A percentile compares a stretch with the other conserved stretches of the same genome.
Evolutionary conservation across 1,140 invertebrate species (phyloP).

Genomic region (Eumaeus atala): DNA sequence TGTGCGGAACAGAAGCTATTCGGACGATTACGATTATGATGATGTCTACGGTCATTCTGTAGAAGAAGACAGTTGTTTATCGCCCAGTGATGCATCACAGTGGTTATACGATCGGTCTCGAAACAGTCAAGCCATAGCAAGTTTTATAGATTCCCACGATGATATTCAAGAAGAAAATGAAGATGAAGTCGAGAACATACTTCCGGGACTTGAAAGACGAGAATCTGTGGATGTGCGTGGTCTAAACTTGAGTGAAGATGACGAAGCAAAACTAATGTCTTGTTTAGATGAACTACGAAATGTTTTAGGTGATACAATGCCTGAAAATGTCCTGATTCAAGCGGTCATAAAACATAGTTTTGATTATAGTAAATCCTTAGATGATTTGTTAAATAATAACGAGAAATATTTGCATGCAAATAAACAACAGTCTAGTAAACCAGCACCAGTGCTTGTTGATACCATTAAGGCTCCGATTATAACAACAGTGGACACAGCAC

Average conservation of each 20-base stretch:
- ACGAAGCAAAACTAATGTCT: constrained; percentile 84
- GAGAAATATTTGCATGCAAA: constrained; percentile 29
- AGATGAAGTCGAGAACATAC: constrained; percentile 50
- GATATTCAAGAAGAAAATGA: constrained; percentile 85
- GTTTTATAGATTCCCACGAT: constrained; percentile 80
- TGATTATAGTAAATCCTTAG: constrained; percentile 81
- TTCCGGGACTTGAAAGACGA: constrained; percentile 43
- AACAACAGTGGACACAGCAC: constrained; percentile 39
- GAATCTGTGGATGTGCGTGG: constrained; percentile 67
- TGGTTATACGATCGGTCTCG: constrained; percentile 88
- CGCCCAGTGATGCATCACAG: constrained; percentile 88
- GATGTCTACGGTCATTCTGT: constrained; percentile 95
- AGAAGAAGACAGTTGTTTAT: constrained; percentile 91
- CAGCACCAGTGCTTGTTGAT: constrained; percentile 63
- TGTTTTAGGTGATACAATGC: constrained; percentile 84
- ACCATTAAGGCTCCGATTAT: constrained; percentile 48
- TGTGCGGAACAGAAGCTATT: constrained; percentile 83
- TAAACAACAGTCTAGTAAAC: constrained; percentile 9
- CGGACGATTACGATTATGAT: constrained; percentile 92
- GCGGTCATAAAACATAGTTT: constrained; percentile 76
- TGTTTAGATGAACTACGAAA: constrained; percentile 89
- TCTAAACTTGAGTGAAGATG: constrained; percentile 77
- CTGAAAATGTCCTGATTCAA: constrained; percentile 80
- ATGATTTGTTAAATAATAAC: constrained; percentile 79
- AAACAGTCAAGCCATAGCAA: constrained; percentile 81